Conservation (phyloP, 2,113 vertebrate species). For the Oxyura jamaicensis region DNA sequence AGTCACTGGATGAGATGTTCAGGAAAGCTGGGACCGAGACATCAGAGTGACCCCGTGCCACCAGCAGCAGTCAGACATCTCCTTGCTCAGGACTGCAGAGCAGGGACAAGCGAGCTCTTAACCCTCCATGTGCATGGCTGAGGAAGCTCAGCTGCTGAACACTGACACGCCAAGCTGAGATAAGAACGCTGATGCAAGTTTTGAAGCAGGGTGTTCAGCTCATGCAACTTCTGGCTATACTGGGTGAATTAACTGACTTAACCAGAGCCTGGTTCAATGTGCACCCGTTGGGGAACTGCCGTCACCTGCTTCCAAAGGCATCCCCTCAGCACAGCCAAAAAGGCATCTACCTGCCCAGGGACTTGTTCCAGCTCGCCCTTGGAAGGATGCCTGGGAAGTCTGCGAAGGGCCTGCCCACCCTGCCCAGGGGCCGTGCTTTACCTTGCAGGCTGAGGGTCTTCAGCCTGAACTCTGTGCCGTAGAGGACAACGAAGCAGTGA, state of each 20-base stretch:
- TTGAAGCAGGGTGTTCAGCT: neutral
- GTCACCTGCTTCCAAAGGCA: neutral
- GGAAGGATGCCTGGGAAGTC: neutral
- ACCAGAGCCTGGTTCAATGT: neutral
- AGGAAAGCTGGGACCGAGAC: neutral
- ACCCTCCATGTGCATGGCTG: fast-evolving
- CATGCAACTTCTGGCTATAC: neutral
- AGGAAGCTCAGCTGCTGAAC: neutral
- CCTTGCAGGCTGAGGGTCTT: constrained; percentile 96
- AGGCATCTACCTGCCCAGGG: neutral
- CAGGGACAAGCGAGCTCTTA: neutral
- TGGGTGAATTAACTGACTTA: neutral
- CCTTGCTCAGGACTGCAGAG: neutral
- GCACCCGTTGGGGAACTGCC: neutral
- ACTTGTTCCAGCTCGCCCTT: neutral
- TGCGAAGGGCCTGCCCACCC: neutral
- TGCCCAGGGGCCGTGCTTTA: constrained; percentile 22
- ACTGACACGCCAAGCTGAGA: neutral
- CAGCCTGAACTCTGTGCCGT: constrained; percentile 94
- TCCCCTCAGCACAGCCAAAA: neutral
- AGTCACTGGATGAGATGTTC: neutral
- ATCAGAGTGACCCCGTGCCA: neutral
- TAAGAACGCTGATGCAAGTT: neutral
- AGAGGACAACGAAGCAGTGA: constrained; percentile 95
- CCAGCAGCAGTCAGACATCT: neutral